Percentiles rank a stretch among this genome's conserved stretches.
Evolutionary conservation across 2,113 vertebrate genomes (phyloP).

Genomic region (Melierax canorus): DNA sequence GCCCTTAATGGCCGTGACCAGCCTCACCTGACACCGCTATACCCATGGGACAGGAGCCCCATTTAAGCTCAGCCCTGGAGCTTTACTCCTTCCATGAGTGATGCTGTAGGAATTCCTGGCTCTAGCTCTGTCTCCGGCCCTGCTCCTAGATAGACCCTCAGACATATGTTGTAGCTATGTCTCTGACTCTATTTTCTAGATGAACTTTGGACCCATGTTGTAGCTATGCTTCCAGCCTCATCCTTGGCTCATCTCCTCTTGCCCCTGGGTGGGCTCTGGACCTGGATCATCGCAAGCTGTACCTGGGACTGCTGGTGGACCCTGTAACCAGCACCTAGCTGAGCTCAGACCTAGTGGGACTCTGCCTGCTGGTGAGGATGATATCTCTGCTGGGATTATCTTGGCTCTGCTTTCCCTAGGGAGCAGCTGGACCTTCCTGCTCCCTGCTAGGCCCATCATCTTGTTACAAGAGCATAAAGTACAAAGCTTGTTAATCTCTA

Average conservation of each 20-base stretch:
- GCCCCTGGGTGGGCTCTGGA: neutral
- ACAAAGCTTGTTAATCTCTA: neutral
- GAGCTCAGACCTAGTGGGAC: neutral
- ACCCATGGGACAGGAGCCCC: neutral
- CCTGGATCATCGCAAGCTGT: neutral
- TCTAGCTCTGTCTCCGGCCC: neutral
- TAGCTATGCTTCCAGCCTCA: neutral
- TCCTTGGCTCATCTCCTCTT: neutral
- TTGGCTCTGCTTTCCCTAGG: neutral
- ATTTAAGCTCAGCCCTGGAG: neutral
- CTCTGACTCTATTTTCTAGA: neutral
- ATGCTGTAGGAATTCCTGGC: neutral
- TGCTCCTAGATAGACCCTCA: no score
- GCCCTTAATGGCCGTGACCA: neutral
- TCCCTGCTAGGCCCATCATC: neutral
- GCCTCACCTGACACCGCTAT: neutral
- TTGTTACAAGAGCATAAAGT: neutral
- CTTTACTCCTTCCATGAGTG: fast-evolving
- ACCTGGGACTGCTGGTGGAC: neutral
- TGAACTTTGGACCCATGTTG: no score
- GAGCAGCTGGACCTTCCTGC: neutral
- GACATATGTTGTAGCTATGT: fast-evolving
- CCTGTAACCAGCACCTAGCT: neutral
- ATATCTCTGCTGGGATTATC: neutral
- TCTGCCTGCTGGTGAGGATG: neutral